Base-by-base conservation (phyloP, 2,888 invertebrate species). In the Plebejus anna region DNA sequence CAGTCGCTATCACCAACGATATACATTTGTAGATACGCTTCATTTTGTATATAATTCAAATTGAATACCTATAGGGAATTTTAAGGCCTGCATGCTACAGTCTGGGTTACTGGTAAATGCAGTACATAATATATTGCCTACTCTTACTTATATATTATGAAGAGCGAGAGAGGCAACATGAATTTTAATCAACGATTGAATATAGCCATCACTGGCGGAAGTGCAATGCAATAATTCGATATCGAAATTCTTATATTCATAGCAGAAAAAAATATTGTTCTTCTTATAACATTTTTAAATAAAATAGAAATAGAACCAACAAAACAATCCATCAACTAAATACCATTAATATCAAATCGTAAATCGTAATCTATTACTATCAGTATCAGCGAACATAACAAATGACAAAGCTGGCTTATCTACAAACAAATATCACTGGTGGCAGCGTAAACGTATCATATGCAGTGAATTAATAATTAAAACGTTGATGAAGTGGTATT, bases 401-500 rank as follows among this genome's bases (percentile, higher is more conserved):
- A 61, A 28, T 28, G 22, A 28, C 61, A 3, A 28, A 61, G 61
- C 7, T 9, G 1, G 7, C 32, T 32, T 66, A 66, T 66, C 66
- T 66, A 32, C 66, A 32, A 66, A 16, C 66, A 32, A 66, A 66
- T 66, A 66, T 66, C 66, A 66, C 28, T 61, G 61, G 61, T 66
- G 66, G 13, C 32, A 32, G 66, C 32, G 66, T 36, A 36, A 66
- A 66, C 66, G 66, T 71, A 71, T 71, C 71, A 71, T 71, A 71
- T 71, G 71, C 22, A 42, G 71, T 71, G n/a, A 71, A 71, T 42
- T 71, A 22, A 71, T 71, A 71, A 71, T 71, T 71, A 71, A 71
- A 71, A 38, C 38, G 42, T 42, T 71, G 38, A 71, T 71, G 42
- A n/a, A 71, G 71, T 73, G 73, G 73, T 72, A 51, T 51, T 72